Conservation (phyloP, 2,113 vertebrate species). For the Ursus arctos region DNA sequence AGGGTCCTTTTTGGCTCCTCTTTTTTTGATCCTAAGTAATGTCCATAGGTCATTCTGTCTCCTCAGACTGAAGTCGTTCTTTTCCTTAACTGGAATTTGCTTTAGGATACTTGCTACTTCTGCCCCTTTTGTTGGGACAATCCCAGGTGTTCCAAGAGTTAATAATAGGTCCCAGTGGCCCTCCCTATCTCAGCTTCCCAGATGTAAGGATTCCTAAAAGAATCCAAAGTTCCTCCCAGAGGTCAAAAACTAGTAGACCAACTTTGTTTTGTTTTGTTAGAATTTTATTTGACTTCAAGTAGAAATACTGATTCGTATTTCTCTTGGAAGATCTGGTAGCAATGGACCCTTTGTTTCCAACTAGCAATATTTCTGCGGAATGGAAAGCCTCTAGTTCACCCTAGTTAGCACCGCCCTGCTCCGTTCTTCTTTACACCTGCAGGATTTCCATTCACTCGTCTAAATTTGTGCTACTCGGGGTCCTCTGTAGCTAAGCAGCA, state of each 20-base stretch:
- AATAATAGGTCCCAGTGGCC: not conserved
- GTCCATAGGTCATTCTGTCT: not conserved
- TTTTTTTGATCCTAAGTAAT: not conserved
- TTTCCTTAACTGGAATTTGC: not conserved
- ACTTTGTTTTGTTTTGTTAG: not conserved
- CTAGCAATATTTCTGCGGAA: not conserved
- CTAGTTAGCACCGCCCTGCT: not conserved
- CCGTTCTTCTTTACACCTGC: not conserved
- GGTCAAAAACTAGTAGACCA: not conserved
- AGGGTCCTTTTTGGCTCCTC: not conserved
- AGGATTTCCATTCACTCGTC: not conserved
- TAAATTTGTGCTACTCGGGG: not conserved
- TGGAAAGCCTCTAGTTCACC: not conserved
- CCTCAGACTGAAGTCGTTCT: not conserved
- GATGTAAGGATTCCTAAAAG: not conserved
- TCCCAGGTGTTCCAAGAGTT: not conserved
- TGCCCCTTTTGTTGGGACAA: not conserved
- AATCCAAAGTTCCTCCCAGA: not conserved
- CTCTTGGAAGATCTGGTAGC: not conserved
- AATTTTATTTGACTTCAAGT: not conserved
- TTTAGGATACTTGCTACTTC: not conserved
- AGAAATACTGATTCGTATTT: not conserved
- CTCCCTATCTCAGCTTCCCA: not conserved
- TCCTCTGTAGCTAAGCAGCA: not conserved
- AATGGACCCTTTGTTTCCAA: not conserved